phyloP scores from a whole-genome alignment of 1,140 invertebrate genomes.

The Brachionus calyciflorus region DNA sequence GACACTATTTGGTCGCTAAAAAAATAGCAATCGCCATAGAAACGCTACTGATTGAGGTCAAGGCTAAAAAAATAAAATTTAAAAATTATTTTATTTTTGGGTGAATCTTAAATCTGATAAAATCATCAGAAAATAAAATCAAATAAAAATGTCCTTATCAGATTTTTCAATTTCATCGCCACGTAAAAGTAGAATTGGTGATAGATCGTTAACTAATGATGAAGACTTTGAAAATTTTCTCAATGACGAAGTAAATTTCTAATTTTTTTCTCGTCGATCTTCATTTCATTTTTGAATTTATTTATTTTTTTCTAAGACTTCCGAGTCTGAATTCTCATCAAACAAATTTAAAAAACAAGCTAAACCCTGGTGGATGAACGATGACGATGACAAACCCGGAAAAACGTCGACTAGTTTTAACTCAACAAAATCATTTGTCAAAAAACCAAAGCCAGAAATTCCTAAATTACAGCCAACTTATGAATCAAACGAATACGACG shows the following conservation, averaged over 20 bases:
- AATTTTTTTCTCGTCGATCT: not conserved
- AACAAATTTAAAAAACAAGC: conserved; percentile 9
- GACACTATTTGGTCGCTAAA: no score
- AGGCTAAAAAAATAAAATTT: no score
- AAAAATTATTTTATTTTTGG: no score
- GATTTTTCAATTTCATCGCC: conserved; percentile 23
- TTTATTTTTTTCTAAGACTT: not conserved
- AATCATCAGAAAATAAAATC: no score
- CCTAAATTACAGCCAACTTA: not conserved
- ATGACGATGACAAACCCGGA: not conserved
- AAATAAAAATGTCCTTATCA: not conserved
- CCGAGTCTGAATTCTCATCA: not conserved
- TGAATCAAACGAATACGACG: conserved; percentile 1
- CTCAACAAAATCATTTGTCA: conserved; percentile 23
- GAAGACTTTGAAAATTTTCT: conserved; percentile 39
- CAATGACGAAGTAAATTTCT: not conserved
- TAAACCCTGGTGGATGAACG: conserved; percentile 36
- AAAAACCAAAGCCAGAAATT: not conserved
- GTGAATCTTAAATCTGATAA: no score
- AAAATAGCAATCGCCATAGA: no score
- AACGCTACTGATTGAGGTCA: no score
- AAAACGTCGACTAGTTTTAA: not conserved
- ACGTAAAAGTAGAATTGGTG: not conserved
- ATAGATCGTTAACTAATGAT: not conserved
- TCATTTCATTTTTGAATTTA: not conserved